These are phyloP conservation scores for Cryptoblepharus egeriae DNA, from an alignment of 2,797 vertebrate genomes.

Conservation along the genomic window DNA sequence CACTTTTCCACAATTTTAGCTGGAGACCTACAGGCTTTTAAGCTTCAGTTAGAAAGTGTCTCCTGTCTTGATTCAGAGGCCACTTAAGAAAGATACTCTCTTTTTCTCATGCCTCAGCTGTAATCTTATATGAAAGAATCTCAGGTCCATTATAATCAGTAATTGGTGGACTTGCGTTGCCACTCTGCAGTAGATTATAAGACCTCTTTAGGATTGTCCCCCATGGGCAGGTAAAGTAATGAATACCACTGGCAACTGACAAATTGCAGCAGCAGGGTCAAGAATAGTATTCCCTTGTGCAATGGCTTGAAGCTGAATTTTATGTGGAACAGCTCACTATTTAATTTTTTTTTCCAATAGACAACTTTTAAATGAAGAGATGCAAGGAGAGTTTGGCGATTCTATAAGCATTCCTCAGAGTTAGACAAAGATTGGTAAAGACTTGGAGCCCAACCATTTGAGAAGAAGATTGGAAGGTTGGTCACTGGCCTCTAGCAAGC, in stretches of 20 bases:
- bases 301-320: slow-evolving; percentile 9
- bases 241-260: accelerated
- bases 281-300: neutral
- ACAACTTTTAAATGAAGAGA: neutral
- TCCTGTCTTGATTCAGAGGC: slow-evolving; percentile 22
- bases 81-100: neutral
- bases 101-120: neutral
- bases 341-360: slow-evolving; percentile 8
- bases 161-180: slow-evolving; percentile 25
- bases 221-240: neutral
- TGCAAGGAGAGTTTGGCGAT: neutral
- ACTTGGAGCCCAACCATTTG: neutral
- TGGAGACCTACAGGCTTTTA: slow-evolving; percentile 6
- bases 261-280: neutral
- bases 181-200: neutral
- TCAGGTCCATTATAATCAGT: neutral
- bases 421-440: neutral
- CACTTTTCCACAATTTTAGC: slow-evolving; percentile 15
- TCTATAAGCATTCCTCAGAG: neutral
- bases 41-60: slow-evolving; percentile 20
- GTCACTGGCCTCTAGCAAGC: neutral
- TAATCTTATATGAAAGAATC: slow-evolving; percentile 1
- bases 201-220: neutral
- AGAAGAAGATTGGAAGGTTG: neutral
- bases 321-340: neutral